phyloP scores from a whole-genome alignment of 2,888 invertebrate species.

The Alloscopus bannaensis region DNA sequence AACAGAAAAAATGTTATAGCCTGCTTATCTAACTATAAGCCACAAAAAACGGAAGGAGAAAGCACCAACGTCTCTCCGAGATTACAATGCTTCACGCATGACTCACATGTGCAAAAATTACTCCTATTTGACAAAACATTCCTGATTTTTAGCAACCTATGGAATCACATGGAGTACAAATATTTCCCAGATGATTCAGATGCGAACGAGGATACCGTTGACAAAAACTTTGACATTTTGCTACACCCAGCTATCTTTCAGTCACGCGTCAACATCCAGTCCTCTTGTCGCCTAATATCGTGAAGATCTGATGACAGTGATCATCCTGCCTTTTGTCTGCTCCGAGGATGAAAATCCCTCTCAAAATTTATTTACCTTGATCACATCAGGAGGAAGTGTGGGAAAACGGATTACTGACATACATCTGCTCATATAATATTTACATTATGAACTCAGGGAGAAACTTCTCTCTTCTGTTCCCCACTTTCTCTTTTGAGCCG shows the following conservation, averaged over 20 bases:
- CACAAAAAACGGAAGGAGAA: conserved; percentile 34
- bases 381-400: conserved; percentile 15
- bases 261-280: too few relatives aligned
- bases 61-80: not conserved
- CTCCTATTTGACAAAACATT: not conserved
- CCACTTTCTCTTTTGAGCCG: not conserved
- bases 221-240: too few relatives aligned
- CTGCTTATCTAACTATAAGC: conserved; percentile 22
- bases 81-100: not conserved
- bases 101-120: not conserved
- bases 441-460: conserved; percentile 15
- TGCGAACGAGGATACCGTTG: too few relatives aligned
- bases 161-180: too few relatives aligned
- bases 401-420: conserved; percentile 31
- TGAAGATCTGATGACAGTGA: conserved; percentile 22
- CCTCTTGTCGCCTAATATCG: too few relatives aligned
- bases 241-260: too few relatives aligned
- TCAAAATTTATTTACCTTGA: conserved; percentile 45
- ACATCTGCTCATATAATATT: conserved; percentile 44
- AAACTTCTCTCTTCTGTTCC: conserved; percentile 16
- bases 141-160: too few relatives aligned
- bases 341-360: conserved; percentile 36
- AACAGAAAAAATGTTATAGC: not conserved
- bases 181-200: too few relatives aligned
- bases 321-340: conserved; percentile 34